Evolutionary conservation across 2,888 invertebrate genomes (phyloP).

Genomic region (Torymus auratus): DNA sequence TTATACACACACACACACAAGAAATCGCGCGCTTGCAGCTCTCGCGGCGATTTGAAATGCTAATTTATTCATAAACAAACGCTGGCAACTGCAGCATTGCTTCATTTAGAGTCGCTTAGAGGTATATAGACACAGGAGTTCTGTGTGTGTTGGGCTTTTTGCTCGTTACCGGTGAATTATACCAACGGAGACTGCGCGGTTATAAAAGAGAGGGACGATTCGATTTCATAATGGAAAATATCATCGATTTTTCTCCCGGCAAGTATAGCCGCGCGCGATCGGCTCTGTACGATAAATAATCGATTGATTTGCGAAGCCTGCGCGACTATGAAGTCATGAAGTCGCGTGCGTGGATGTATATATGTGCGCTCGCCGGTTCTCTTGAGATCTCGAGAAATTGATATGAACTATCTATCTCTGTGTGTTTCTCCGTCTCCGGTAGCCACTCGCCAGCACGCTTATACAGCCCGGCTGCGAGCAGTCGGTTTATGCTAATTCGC

Average conservation of each 20-base stretch:
- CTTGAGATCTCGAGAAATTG: conserved; percentile 65
- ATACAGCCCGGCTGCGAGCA: conserved; percentile 48
- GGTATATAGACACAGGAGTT: too few relatives aligned
- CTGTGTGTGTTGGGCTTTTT: conserved; percentile 29
- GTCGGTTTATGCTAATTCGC: conserved; percentile 73
- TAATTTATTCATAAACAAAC: conserved; percentile 57
- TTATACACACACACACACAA: too few relatives aligned
- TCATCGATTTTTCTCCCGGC: conserved; percentile 11
- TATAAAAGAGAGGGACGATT: conserved; percentile 1
- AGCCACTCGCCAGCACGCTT: conserved; percentile 38
- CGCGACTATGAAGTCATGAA: conserved; percentile 69
- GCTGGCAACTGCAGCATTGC: conserved; percentile 36
- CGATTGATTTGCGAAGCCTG: conserved; percentile 72
- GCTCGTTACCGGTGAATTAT: conserved; percentile 52
- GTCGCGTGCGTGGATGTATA: conserved; percentile 61
- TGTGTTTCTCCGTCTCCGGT: conserved; percentile 34
- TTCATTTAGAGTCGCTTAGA: conserved; percentile 41
- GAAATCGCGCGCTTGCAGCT: conserved; percentile 3
- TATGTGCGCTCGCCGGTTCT: conserved; percentile 1
- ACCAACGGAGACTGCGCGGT: neutral
- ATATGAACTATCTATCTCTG: conserved; percentile 63
- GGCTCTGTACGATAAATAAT: conserved; percentile 58
- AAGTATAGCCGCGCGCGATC: conserved; percentile 1
- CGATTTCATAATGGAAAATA: conserved; percentile 50
- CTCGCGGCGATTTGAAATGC: conserved; percentile 19